These are phyloP conservation scores for Drosophila sucinea DNA, from an alignment of 1,140 invertebrate species.

Conservation along the genomic window DNA sequence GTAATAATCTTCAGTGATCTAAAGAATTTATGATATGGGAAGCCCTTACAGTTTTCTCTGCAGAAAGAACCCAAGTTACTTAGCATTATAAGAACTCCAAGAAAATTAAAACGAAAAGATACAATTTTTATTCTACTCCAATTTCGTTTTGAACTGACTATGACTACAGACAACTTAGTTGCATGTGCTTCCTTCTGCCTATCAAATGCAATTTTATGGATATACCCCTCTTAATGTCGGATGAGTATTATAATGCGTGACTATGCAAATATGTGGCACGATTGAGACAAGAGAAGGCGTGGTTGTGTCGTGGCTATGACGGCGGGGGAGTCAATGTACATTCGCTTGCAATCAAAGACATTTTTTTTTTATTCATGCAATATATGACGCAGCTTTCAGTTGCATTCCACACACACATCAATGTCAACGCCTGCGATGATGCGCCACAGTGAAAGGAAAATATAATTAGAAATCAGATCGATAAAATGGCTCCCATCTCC, in stretches of 20 bases:
- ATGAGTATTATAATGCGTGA: conserved; percentile 7
- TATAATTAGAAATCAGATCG: conserved; percentile 11
- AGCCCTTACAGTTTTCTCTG: no score
- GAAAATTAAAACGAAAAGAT: no score
- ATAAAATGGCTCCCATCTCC: neutral
- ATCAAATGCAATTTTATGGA: neutral
- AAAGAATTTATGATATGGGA: no score
- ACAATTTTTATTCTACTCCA: no score
- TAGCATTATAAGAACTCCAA: no score
- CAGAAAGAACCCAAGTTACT: no score
- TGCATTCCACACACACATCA: conserved; percentile 1
- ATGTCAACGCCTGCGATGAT: neutral
- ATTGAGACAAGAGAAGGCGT: conserved; percentile 19
- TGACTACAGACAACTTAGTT: no score
- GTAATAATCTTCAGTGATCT: no score
- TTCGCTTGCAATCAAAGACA: neutral
- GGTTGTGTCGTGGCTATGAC: neutral
- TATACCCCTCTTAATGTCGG: neutral
- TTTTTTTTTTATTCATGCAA: neutral
- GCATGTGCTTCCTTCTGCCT: neutral
- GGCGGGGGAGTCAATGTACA: neutral
- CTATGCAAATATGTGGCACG: conserved; percentile 22
- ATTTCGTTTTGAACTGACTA: no score
- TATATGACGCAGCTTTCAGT: conserved; percentile 6
- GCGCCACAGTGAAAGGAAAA: neutral